A percentile compares a stretch with the other conserved stretches of the same genome.
Evolutionary conservation across 1,140 invertebrate genomes (phyloP).

Genomic region (Mya arenaria): DNA sequence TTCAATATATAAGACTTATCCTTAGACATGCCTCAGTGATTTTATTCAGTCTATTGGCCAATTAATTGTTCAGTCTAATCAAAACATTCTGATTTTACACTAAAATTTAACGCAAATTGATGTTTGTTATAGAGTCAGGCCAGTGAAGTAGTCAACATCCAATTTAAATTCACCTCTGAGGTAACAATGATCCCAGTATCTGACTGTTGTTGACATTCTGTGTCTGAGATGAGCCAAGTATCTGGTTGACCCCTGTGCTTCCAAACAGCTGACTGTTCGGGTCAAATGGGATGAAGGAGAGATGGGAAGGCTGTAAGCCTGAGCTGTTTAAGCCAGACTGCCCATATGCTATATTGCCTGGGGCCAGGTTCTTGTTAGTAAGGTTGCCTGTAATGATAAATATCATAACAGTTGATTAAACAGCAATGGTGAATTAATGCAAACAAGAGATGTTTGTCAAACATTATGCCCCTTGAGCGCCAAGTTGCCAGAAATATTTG

Average conservation of each 20-base stretch:
- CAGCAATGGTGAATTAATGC: no score
- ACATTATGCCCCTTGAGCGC: no score
- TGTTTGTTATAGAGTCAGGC: no score
- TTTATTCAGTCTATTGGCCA: no score
- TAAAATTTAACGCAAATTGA: background rate
- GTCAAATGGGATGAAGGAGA: conserved; percentile 55
- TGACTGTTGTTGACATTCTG: conserved; percentile 79
- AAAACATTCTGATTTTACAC: no score
- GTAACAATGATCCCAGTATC: conserved; percentile 85
- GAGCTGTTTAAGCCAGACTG: conserved; percentile 66
- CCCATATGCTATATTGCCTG: conserved; percentile 38
- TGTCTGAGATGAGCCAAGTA: conserved; percentile 72
- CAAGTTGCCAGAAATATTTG: no score
- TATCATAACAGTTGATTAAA: no score
- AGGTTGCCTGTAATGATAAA: conserved; percentile 36
- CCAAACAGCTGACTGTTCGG: conserved; percentile 68
- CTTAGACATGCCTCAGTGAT: no score
- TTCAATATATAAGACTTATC: no score
- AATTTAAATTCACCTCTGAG: conserved; percentile 75
- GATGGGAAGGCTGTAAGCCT: conserved; percentile 79
- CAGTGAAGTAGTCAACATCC: no score
- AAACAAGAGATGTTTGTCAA: no score
- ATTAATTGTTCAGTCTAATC: no score
- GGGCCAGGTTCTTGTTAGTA: conserved; percentile 30
- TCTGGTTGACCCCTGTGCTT: conserved; percentile 60